Evolutionary conservation across 2,888 invertebrate species (phyloP), one percentile per base, ranked within the genome.

Genomic region (Lapara coniferarum): DNA sequence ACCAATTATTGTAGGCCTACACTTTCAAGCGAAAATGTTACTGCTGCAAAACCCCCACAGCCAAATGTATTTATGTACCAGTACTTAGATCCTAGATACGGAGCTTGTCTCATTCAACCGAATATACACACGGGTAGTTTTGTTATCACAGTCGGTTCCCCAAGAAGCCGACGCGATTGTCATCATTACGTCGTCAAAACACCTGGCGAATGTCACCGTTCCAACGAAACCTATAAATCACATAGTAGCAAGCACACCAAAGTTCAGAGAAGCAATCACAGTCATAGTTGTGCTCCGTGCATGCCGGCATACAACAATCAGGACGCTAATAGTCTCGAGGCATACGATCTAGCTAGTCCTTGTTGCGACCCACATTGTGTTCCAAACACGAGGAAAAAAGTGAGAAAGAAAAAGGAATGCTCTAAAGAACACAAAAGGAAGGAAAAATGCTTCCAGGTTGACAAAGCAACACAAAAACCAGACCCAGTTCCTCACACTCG

Each of bases 351-450:
- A 66, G 97, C 97, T 0, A 97, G 97, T 83, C 97, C 97, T 0
- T 97, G 97, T 82, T 97, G 97, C 85, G 97, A 97, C 85, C 96
- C 97, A 0, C 96, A 97, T 77, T 98, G 97, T 83, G 97, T 97
- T 66, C 97, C 97, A 5, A 95, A 95, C 69, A 90, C 90, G 76
- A 82, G 89, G 85, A 92, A 92, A 77, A 92, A 93, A 79, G 80
- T 87, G 68, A 87, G 95, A 46, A 89, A 95, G 37, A 95, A 95
- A 75, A 95, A 95, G 77, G 95, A 95, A 76, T 93, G 95, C 67
- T 93, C 93, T 58, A 96, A 96, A 82, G 96, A 96, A 77, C 95
- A 95, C 71, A 93, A 94, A 72, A 92, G 94, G 76, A 95, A 95
- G 83, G 95, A 95, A 68, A 95, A 95, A 81, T 93, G 89, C 75